A percentile compares a stretch with the other conserved stretches of the same genome.
phyloP scores from a whole-genome alignment of 2,113 vertebrate species.

The Acanthisitta chloris region DNA sequence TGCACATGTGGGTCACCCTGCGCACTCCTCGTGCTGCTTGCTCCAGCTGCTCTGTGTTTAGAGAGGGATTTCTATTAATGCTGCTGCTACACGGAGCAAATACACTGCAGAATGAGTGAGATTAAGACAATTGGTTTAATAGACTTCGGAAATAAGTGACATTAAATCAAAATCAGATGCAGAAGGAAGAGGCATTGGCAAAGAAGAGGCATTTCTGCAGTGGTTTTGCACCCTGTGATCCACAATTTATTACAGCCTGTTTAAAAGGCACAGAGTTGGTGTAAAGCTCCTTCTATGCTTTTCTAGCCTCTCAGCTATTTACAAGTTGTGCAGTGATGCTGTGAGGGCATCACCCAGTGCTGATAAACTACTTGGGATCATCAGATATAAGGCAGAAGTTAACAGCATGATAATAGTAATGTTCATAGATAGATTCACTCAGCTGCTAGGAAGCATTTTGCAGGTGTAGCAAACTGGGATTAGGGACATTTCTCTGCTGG shows the following conservation, averaged over 20 bases:
- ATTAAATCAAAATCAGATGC: slow-evolving; percentile 1
- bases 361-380: neutral
- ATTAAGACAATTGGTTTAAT: slow-evolving; percentile 51
- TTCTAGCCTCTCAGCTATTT: neutral
- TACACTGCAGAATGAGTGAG: neutral
- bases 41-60: slow-evolving; percentile 47
- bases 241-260: neutral
- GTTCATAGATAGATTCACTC: neutral
- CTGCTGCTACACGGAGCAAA: slow-evolving; percentile 11
- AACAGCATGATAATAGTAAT: neutral
- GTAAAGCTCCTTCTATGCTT: neutral
- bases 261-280: neutral
- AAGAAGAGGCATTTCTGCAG: neutral
- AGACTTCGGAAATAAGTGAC: slow-evolving; percentile 4
- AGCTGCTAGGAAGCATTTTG: neutral
- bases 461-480: neutral
- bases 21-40: neutral
- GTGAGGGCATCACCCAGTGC: neutral
- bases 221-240: neutral
- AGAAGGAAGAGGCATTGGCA: neutral
- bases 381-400: neutral
- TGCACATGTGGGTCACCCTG: neutral
- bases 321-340: neutral
- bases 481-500: neutral
- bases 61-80: slow-evolving; percentile 57